These are phyloP conservation scores for Pararge aegeria DNA, from an alignment of 1,140 invertebrate species.

Conservation along the genomic window DNA sequence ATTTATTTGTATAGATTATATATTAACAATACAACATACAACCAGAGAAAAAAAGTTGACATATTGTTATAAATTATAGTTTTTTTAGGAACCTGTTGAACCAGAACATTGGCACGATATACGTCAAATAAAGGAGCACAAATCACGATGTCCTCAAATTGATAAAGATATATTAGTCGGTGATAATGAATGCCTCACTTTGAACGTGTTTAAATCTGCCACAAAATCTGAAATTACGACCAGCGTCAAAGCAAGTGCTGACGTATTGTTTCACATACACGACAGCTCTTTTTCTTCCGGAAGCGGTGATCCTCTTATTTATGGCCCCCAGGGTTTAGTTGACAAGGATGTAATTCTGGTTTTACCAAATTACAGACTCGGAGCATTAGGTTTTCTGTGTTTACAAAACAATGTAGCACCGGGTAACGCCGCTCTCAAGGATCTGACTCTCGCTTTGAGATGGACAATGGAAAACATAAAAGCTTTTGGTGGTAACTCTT, in stretches of 20 bases:
- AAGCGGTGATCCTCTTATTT: slow-evolving; percentile 50
- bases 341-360: slow-evolving; percentile 49
- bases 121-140: slow-evolving; percentile 66
- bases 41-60: too few species aligned
- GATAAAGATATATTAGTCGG: too few species aligned
- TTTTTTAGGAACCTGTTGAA: slow-evolving; percentile 74
- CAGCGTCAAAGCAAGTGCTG: slow-evolving; percentile 21
- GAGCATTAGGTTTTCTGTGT: slow-evolving; percentile 61
- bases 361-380: slow-evolving; percentile 62
- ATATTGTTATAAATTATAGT: too few species aligned
- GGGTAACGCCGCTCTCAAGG: slow-evolving; percentile 85
- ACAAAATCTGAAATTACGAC: background rate
- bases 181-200: slow-evolving; percentile 47
- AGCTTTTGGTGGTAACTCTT: slow-evolving; percentile 85
- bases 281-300: slow-evolving; percentile 43
- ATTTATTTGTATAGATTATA: too few species aligned
- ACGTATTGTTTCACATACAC: slow-evolving; percentile 59
- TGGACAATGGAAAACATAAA: slow-evolving; percentile 85
- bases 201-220: slow-evolving; percentile 49
- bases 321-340: slow-evolving; percentile 49
- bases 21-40: too few species aligned
- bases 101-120: slow-evolving; percentile 68
- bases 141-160: slow-evolving; percentile 58
- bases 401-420: slow-evolving; percentile 42
- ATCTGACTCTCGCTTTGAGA: slow-evolving; percentile 83